Evolutionary conservation across 2,113 vertebrate genomes (phyloP), one percentile per base, ranked within the genome.

Genomic region (Podarcis raffonei): DNA sequence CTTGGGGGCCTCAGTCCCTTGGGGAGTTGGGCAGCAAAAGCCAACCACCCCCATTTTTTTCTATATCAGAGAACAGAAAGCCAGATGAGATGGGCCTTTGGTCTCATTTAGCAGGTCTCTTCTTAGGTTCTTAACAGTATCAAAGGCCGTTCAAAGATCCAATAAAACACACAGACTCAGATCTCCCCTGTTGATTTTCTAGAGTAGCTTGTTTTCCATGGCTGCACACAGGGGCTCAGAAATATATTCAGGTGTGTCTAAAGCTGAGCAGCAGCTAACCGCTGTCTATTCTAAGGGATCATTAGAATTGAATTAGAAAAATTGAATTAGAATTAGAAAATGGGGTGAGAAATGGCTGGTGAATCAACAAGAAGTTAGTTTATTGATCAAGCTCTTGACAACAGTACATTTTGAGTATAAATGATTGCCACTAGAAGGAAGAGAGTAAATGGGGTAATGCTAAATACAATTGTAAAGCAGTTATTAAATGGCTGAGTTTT

Each of bases 401-500:
- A 65, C 5, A 42, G 12, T 25, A 48, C 16, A 6, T 77, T 57
- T 7, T 12, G 9, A 25, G 27, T n/a, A 62, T 75, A 25, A 88
- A 78, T 78, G 78, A 75, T 57, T 53, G 30, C n/a, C 53, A 22
- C 39, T 75, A 72, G 77, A 79, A 75, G 32, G 69, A 74, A 42
- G 65, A 30, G 37, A 32, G 37, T 66, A 88, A 88, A 88, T 48
- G 30, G 79, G 35, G 27, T 75, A 75, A 9, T 65, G 27, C 71
- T 20, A 88, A 65, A 76, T 66, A 12, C 39, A 25, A 83, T 83
- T 65, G 37, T 83, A 88, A 5, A 83, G 23, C 37, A 53, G 65
- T 66, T 75, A 85, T 91, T 82, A 42, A 85, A 84, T 3, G 37
- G 3, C 35, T 35, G 79, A 35, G 1, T 25, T 91, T 87, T 91